These are phyloP conservation scores for Ptyas mucosa DNA, from an alignment of 2,113 vertebrate genomes.

Conservation along the genomic window DNA sequence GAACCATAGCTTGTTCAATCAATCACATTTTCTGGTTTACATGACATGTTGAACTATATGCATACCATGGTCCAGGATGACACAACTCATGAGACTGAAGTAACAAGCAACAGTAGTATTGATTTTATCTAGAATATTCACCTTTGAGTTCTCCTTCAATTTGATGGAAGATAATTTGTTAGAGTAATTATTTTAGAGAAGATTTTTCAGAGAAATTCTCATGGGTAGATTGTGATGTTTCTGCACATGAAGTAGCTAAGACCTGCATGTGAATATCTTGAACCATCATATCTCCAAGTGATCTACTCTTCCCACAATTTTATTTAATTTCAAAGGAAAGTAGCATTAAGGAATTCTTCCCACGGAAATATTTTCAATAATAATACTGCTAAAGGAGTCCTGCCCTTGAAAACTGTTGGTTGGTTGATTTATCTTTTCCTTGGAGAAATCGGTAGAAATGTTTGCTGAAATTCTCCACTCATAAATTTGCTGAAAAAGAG, in stretches of 20 bases:
- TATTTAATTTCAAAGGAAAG: background rate
- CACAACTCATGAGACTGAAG: background rate
- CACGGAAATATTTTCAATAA: background rate
- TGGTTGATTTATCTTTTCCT: background rate
- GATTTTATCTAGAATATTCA: background rate
- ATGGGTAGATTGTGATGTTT: background rate
- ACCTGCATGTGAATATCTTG: background rate
- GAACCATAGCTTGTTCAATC: background rate
- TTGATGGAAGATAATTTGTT: background rate
- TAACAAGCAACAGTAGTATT: background rate
- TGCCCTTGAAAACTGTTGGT: background rate
- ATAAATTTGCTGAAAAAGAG: background rate
- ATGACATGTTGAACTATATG: background rate
- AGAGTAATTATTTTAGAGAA: background rate
- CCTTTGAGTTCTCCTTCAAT: background rate
- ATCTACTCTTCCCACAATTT: background rate
- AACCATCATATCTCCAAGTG: background rate
- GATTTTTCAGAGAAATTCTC: background rate
- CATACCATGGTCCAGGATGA: background rate
- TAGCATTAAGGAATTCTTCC: background rate
- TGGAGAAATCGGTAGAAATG: background rate
- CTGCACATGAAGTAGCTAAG: background rate
- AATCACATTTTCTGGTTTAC: background rate
- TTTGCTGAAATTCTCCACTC: background rate
- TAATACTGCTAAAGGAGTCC: background rate